Evolutionary conservation across 2,113 vertebrate genomes (phyloP).

Genomic region (Porphyrio hochstetteri): DNA sequence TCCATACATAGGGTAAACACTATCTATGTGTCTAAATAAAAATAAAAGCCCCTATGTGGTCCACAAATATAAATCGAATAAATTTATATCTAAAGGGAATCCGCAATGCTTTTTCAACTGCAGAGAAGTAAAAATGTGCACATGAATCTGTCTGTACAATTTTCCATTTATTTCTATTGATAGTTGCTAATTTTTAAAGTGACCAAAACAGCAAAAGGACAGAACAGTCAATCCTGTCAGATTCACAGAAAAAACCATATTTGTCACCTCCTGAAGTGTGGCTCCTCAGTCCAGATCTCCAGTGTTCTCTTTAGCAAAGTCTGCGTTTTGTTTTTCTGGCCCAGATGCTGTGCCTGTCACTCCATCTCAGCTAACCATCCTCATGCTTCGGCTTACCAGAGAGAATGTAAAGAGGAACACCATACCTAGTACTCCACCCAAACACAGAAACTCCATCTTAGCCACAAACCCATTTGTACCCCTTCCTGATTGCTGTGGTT

Average conservation of each 20-base stretch:
- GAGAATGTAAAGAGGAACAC: background rate
- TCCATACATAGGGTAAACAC: background rate
- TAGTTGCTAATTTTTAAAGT: slow-evolving; percentile 57
- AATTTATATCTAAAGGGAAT: background rate
- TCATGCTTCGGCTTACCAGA: background rate
- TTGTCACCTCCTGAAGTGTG: slow-evolving; percentile 6
- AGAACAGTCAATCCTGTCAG: slow-evolving; percentile 22
- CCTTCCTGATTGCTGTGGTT: no score
- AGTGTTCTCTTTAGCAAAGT: slow-evolving; percentile 4
- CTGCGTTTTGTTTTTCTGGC: background rate
- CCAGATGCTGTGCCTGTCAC: background rate
- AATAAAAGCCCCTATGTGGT: background rate
- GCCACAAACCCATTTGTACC: background rate
- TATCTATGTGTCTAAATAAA: background rate
- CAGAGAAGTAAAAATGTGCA: background rate
- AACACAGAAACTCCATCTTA: background rate
- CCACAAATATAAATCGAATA: background rate
- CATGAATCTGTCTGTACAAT: background rate
- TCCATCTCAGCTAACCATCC: background rate
- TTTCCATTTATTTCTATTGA: slow-evolving; percentile 23
- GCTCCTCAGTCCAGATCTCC: background rate
- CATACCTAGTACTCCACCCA: background rate
- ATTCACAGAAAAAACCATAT: background rate
- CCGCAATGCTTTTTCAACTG: background rate
- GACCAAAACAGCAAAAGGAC: slow-evolving; percentile 6